Percentiles rank a stretch among this genome's conserved stretches.
Conservation (phyloP, 2,113 vertebrate genomes). For the Urocolius indicus region DNA sequence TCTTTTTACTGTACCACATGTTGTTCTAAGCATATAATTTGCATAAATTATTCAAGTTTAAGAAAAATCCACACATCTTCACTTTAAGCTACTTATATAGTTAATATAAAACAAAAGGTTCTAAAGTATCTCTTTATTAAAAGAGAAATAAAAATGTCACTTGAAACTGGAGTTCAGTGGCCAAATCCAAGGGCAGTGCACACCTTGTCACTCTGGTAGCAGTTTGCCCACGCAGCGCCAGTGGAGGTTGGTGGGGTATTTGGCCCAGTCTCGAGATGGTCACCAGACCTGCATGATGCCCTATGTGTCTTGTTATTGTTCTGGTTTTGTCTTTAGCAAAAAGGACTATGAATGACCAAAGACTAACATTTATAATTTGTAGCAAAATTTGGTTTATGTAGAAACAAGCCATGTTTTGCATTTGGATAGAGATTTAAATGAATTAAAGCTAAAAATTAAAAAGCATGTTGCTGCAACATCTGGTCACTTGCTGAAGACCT, state of each 20-base stretch:
- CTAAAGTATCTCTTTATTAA: conserved; percentile 68
- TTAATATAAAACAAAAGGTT: conserved; percentile 75
- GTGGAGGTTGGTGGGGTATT: conserved; percentile 45
- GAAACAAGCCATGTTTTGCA: conserved; percentile 88
- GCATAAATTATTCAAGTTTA: conserved; percentile 78
- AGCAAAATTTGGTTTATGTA: conserved; percentile 89
- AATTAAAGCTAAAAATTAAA: conserved; percentile 89
- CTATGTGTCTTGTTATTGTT: conserved; percentile 54
- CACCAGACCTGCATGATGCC: conserved; percentile 41
- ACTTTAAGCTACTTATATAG: conserved; percentile 78
- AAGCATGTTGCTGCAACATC: conserved; percentile 81
- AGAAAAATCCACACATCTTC: conserved; percentile 75
- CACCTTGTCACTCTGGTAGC: conserved; percentile 1
- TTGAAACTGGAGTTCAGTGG: conserved; percentile 76
- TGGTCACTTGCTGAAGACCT: conserved; percentile 80
- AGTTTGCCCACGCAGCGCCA: conserved; percentile 48
- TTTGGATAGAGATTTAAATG: conserved; percentile 86
- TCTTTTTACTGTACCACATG: conserved; percentile 73
- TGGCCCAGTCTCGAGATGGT: conserved; percentile 58
- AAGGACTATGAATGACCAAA: conserved; percentile 74
- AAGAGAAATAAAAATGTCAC: conserved; percentile 75
- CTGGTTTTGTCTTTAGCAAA: conserved; percentile 45
- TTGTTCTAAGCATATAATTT: conserved; percentile 78
- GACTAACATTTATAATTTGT: conserved; percentile 79
- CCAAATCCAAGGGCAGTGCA: conserved; percentile 60